Evolutionary conservation across 2,888 invertebrate genomes (phyloP).

Genomic region (Agrotis ipsilon): DNA sequence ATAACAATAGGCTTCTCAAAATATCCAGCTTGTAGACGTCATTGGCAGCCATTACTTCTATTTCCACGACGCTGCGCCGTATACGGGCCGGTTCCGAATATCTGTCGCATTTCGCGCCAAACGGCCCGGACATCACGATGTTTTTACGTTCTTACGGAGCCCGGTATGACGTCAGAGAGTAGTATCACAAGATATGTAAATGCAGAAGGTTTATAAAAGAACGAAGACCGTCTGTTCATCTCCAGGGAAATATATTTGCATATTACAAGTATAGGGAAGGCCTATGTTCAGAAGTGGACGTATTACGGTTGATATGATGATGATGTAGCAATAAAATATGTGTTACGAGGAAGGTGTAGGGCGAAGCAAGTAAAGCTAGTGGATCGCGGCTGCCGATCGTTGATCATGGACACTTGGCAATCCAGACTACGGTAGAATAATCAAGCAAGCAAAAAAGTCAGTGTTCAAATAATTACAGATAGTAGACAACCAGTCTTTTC

Average conservation of each 20-base stretch:
- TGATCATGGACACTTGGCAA: no score
- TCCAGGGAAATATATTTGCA: background rate
- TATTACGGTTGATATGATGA: no score
- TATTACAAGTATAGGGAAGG: no score
- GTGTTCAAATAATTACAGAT: no score
- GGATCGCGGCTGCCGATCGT: no score
- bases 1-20: conserved; percentile 29
- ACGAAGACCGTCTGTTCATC: background rate
- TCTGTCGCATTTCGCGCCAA: conserved; percentile 68
- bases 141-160: conserved; percentile 66
- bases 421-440: no score
- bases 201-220: conserved; percentile 25
- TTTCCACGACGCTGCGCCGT: conserved; percentile 57
- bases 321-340: no score
- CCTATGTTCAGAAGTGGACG: no score
- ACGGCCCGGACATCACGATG: conserved; percentile 68
- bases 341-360: no score
- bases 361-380: no score
- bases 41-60: conserved; percentile 55
- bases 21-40: conserved; percentile 48
- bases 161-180: conserved; percentile 46
- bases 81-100: conserved; percentile 58
- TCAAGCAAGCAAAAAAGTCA: no score
- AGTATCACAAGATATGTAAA: background rate
- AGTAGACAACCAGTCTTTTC: no score